These are phyloP conservation scores for Myotis davidii DNA, from an alignment of 2,113 vertebrate species.

Conservation along the genomic window DNA sequence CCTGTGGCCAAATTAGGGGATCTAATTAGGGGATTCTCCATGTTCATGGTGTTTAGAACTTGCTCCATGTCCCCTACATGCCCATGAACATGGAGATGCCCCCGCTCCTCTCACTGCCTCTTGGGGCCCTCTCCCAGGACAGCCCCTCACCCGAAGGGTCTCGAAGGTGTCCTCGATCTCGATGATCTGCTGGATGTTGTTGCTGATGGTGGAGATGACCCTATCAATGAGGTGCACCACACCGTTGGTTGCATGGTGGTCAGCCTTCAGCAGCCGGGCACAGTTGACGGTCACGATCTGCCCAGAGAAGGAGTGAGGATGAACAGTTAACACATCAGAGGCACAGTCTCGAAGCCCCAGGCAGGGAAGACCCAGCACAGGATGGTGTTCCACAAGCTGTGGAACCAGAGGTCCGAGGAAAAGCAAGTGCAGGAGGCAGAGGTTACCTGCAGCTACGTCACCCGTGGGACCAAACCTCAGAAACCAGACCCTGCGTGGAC, in stretches of 20 bases:
- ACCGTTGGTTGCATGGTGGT: conserved; percentile 97
- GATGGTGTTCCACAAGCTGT: no score
- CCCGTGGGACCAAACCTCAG: not conserved
- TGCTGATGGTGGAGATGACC: conserved; percentile 94
- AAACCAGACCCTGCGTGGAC: fast-evolving
- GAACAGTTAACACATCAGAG: fast-evolving
- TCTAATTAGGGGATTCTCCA: not conserved
- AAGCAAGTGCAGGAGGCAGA: not conserved
- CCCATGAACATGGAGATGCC: not conserved
- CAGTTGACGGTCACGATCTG: conserved; percentile 98
- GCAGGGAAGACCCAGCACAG: not conserved
- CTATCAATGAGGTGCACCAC: conserved; percentile 98
- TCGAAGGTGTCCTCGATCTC: conserved; percentile 94
- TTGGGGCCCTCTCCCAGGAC: not conserved
- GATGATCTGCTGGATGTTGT: conserved; percentile 90
- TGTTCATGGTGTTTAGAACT: not conserved
- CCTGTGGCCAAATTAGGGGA: not conserved
- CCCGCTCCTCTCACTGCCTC: not conserved
- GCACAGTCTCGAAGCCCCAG: fast-evolving
- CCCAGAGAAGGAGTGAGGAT: not conserved
- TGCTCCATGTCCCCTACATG: not conserved
- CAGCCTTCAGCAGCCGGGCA: conserved; percentile 95
- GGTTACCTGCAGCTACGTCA: not conserved
- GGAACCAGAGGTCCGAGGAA: not conserved
- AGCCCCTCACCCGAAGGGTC: conserved; percentile 90